These are phyloP conservation scores for Molanna angustata DNA, from an alignment of 2,888 invertebrate genomes.

Conservation along the genomic window DNA sequence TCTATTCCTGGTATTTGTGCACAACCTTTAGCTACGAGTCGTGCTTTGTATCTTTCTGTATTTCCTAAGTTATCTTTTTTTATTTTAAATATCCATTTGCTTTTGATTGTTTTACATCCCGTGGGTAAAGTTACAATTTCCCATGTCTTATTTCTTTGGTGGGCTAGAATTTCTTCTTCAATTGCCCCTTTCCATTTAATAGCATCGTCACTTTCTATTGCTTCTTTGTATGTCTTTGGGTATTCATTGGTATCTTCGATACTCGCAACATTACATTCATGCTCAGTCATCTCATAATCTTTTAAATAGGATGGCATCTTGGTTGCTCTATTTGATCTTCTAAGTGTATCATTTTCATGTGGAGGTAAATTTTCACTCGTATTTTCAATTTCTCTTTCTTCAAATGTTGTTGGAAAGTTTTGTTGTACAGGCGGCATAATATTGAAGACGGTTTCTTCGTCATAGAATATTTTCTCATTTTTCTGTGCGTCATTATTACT, in stretches of 20 bases:
- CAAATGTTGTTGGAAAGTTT: no score
- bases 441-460: no score
- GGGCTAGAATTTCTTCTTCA: neutral
- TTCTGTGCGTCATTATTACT: no score
- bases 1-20: neutral
- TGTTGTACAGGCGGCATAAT: no score
- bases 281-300: neutral
- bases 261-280: conserved; percentile 1
- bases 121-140: neutral
- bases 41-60: neutral
- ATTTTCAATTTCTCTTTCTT: no score
- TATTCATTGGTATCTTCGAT: no score
- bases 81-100: conserved; percentile 4
- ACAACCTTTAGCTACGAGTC: conserved; percentile 6
- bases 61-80: neutral
- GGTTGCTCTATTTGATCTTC: neutral
- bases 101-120: neutral
- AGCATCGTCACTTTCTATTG: neutral
- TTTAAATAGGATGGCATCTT: neutral
- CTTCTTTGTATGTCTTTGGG: neutral
- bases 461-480: no score
- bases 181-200: conserved; percentile 6
- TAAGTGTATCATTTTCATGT: neutral
- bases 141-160: neutral
- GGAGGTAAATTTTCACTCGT: no score